Conservation (phyloP, 2,888 invertebrate species). For the Dolichomitus sp. region DNA sequence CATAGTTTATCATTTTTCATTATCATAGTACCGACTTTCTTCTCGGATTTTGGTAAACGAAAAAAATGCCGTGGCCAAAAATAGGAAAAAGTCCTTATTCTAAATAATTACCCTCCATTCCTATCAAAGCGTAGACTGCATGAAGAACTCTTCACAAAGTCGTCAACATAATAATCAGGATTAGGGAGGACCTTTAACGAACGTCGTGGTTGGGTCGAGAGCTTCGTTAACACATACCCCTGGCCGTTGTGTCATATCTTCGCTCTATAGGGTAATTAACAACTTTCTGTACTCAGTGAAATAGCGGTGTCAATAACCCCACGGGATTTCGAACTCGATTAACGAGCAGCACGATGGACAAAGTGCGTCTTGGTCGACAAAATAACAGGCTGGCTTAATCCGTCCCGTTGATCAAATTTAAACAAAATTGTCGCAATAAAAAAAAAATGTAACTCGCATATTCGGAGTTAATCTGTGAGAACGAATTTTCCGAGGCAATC, state of each 20-base stretch:
- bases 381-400: slow-evolving; percentile 22
- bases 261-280: slow-evolving; percentile 38
- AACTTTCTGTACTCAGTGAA: slow-evolving; percentile 25
- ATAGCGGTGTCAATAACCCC: slow-evolving; percentile 17
- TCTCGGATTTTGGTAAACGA: too few relatives aligned
- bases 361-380: slow-evolving; percentile 28
- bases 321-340: slow-evolving; percentile 46
- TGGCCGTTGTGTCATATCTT: slow-evolving; percentile 18
- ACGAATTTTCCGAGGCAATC: slow-evolving; percentile 51
- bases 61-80: too few relatives aligned
- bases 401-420: slow-evolving; percentile 1
- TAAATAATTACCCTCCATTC: too few relatives aligned
- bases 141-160: not conserved
- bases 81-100: too few relatives aligned
- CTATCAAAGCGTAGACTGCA: not conserved
- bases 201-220: slow-evolving; percentile 1
- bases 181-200: slow-evolving; percentile 42
- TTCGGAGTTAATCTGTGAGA: slow-evolving; percentile 45
- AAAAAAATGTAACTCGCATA: slow-evolving; percentile 12
- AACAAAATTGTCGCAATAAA: slow-evolving; percentile 9
- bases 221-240: not conserved
- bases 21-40: too few relatives aligned
- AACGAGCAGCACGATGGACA: slow-evolving; percentile 2
- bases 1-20: too few relatives aligned
- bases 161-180: slow-evolving; percentile 33